Base-by-base conservation (phyloP, 2,797 vertebrate species). In the Onychomys arenicola region DNA sequence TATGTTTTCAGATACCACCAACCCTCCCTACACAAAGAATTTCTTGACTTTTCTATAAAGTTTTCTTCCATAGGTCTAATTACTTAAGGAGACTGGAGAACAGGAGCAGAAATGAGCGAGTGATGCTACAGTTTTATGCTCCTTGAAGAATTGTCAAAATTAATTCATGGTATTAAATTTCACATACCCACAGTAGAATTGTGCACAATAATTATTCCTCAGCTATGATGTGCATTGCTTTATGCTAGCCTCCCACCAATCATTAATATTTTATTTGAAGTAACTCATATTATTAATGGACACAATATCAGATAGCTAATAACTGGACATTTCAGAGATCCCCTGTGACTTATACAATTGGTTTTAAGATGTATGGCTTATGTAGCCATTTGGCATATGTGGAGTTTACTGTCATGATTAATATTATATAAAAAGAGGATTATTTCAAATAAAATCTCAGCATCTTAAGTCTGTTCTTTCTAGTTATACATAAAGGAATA, bases 61-160 rank as follows among this genome's bases (percentile, higher is more conserved):
- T 88, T 93, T 76, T 91, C n/a, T 96, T 89, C 71, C 93, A 92
- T 49, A 89, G 86, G 46, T 90, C 55, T 98, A 98, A 98, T 98
- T 97, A 97, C 96, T 97, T 96, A 78, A 92, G 90, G 87, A 94
- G 25, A 82, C 75, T 25, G 63, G 76, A 96, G 69, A 86, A 80
- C n/a, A 87, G 87, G 46, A 97, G 76, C 82, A 94, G 97, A 98
- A 71, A 96, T 96, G 90, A 98, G 96, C 91, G 95, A 86, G 91
- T 89, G 97, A 71, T 25, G 67, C 46, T 94, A 91, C 10, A 93
- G 84, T 97, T 97, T 93, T 96, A 55, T 97, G 86, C 0, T 96
- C 82, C 95, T 88, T 96, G 57, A 87, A 96, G 96, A 98, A 98
- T 17, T 73, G 87, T 98, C 97, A 97, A 81, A 98, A 98, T 57